Base-by-base conservation (phyloP, 2,113 vertebrate species). In the Neodon shergylaensis region DNA sequence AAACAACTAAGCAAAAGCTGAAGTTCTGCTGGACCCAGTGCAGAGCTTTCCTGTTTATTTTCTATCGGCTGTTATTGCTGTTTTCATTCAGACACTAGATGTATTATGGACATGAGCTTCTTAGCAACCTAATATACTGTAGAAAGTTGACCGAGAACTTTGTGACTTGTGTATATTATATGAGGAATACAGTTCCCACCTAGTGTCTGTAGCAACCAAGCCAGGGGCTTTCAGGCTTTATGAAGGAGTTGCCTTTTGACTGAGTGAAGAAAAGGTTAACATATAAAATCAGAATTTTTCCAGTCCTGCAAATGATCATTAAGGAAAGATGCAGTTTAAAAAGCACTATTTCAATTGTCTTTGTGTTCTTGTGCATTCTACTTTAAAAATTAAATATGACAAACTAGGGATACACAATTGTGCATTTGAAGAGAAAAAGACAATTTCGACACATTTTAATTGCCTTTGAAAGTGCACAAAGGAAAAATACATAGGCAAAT, bases 401-500 rank as follows among this genome's bases (percentile, higher is more conserved):
- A 97, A 97, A 90, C 78, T 83, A 83, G 68, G 93, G 82, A 90
- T 97, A 92, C 96, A 96, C 96, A 88, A 97, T 95, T 73, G 88
- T 36, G 77, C 82, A 88, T 97, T 92, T 97, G 83, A 98, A 97
- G 86, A 98, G 93, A 97, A 97, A 97, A 98, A 96, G 58, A 85
- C 52, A 83, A 52, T 98, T 90, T 95, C 95, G 88, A 86, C 17
- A 0, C 21, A 0, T 92, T 10, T 96, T 98, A 98, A 97, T 98
- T 97, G 94, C 70, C 81, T 98, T 98, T 94, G 97, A 97, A 97
- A 94, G 74, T 94, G 22, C 97, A 95, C 61, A 31, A 91, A 96
- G 94, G 90, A 97, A 93, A 95, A 97, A 70, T 97, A 92, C 96
- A 93, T 87, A 97, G 95, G 90, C 94, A 97, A 70, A 95, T 96